A percentile compares a stretch with the other conserved stretches of the same genome.
phyloP scores from a whole-genome alignment of 2,113 vertebrate species.

The Proteles cristata region DNA sequence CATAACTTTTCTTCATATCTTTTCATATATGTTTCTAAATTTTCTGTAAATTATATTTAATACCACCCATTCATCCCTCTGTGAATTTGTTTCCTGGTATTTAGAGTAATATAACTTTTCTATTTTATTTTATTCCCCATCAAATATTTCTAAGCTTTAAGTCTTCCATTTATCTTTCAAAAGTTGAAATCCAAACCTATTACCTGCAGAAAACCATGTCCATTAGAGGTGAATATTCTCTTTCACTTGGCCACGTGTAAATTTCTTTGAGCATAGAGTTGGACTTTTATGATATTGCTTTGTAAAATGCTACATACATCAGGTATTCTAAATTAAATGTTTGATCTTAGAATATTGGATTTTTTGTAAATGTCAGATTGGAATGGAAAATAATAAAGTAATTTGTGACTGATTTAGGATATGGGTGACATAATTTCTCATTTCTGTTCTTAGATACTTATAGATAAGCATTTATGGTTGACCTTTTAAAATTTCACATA shows the following conservation, averaged over 20 bases:
- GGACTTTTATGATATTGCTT: slow-evolving; percentile 60
- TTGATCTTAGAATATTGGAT: slow-evolving; percentile 58
- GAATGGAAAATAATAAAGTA: slow-evolving; percentile 61
- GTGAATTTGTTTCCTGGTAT: not conserved
- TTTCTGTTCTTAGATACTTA: slow-evolving; percentile 34
- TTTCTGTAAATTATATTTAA: not conserved
- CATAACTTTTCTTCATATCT: not conserved
- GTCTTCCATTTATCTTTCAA: slow-evolving; percentile 20
- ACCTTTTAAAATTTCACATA: not conserved
- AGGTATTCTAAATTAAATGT: slow-evolving; percentile 69
- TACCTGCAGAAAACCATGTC: not conserved
- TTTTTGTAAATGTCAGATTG: slow-evolving; percentile 68
- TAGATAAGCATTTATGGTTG: not conserved
- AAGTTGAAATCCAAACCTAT: not conserved
- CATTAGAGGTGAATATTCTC: not conserved
- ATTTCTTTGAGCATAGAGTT: slow-evolving; percentile 30
- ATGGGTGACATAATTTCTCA: slow-evolving; percentile 15
- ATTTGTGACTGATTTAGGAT: slow-evolving; percentile 40
- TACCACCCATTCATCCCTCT: not conserved
- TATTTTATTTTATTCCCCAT: not conserved
- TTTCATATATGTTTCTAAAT: not conserved
- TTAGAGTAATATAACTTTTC: not conserved
- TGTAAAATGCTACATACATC: slow-evolving; percentile 49
- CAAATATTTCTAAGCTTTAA: slow-evolving; percentile 16
- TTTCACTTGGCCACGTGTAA: not conserved